Evolutionary conservation across 2,888 invertebrate genomes (phyloP), one percentile per base, ranked within the genome.

Genomic region (Mimachlamys varia): DNA sequence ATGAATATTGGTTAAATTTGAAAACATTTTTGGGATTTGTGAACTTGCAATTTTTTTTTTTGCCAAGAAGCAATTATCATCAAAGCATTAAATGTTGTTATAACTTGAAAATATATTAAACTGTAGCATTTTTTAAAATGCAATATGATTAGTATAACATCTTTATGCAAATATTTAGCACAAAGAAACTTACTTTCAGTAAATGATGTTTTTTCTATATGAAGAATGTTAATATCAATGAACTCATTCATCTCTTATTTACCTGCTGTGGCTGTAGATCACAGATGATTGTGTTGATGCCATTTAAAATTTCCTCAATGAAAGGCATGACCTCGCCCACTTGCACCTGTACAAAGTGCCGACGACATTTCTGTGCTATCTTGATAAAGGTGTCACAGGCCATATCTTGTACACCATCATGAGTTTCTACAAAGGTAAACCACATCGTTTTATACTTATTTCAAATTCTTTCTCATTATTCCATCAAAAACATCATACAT

Each of bases 381-480:
- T 99, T 99, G 95, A 99, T 99, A 97, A 99, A 99, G 87, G 99
- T 99, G 97, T 99, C 99, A 97, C 99, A 99, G 92, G 99, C 99
- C 99, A 99, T 99, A 96, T 99, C 99, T 97, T 99, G 99, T 50
- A 99, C 99, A 95, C 99, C 99, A 97, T 99, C 99, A 97, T 99
- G 99, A 90, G 99, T 99, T 97, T 99, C 99, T 98, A 95, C 33
- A 96, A 95, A 93, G 88, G 88, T 89, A 92, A 87, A 55, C 17
- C 33, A 76, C 76, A 76, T 33, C 7, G 7, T 76, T 76, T 76
- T 44, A 44, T 44, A 44, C 44, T 5, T 44, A 44, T 44, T 44
- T 44, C 44, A 76, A 7, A 76, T 50, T 50, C 53, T 50, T 22
- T 88, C 50, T 88, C 88, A 50, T 19, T 49, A 22, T 50, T 22